Base-by-base conservation (phyloP, 1,140 invertebrate genomes). In the Archivesica marissinica region DNA sequence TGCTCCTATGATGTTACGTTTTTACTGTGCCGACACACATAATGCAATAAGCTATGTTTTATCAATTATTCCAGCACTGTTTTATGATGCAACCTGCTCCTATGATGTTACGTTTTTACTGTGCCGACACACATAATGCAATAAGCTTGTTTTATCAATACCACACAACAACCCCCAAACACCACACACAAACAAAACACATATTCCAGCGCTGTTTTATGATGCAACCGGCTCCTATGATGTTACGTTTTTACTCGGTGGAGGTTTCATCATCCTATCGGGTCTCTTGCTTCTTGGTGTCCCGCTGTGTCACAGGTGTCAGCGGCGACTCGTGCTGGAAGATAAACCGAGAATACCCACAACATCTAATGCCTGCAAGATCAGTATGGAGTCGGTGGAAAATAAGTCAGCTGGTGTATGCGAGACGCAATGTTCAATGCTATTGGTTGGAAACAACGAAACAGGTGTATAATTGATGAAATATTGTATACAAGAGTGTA, bases 201-300 rank as follows among this genome's bases (percentile, higher is more conserved):
- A n/a, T 56, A 54, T 87, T 85, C 39, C 85, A 90, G 89, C 88
- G 7, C 28, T 76, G 1, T 56, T 90, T 25, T 84, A 82, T 33
- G 89, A 90, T 52, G 64, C 47, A 4, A 87, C 81, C 17, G 85
- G 83, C 11, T 82, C 72, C 25, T 89, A 89, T 61, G 85, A 90
- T 44, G 72, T 88, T 28, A 88, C 86, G 0, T 90, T 90, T 78
- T 82, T 83, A 35, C 79, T 68, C 38, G 85, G 88, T 25, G 86
- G 89, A n/a, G 66, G 81, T 9, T 89, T 86, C 25, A 86, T 90
- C 41, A 59, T 85, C 0, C 33, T 85, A 0, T 85, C 82, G 4
- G 82, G 86, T 0, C 2, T 72, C 0, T n/a, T 85, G 15, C 47
- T 88, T 7, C 52, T 88, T 6, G 25, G 76, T 44, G 68, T 79